phyloP scores from a whole-genome alignment of 2,888 invertebrate genomes.

The Cosmia trapezina region DNA sequence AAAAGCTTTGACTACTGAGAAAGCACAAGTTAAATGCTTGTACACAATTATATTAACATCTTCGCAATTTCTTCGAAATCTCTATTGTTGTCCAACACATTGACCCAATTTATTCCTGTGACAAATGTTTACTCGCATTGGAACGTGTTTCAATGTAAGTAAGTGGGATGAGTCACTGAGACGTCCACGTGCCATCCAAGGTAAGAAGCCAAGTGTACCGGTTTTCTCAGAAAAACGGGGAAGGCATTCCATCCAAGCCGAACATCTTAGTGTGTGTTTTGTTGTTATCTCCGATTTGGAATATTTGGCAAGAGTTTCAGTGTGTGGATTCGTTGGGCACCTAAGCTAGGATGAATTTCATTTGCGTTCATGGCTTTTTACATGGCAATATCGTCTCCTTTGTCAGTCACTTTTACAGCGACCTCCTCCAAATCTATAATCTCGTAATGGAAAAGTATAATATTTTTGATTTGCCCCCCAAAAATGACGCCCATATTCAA shows the following conservation, averaged over 20 bases:
- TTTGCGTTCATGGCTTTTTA: background rate
- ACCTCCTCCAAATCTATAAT: background rate
- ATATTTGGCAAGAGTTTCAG: constrained; percentile 16
- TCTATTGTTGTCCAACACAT: constrained; percentile 34
- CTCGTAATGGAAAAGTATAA: background rate
- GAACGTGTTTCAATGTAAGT: constrained; percentile 49
- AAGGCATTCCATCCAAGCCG: constrained; percentile 70
- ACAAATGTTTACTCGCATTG: constrained; percentile 38
- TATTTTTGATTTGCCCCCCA: background rate
- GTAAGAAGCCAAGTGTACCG: constrained; percentile 75
- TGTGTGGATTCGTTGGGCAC: constrained; percentile 7
- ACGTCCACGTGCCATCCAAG: constrained; percentile 58
- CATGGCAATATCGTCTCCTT: background rate
- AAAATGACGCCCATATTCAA: too few species aligned
- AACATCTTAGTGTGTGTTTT: constrained; percentile 72
- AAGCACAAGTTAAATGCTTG: constrained; percentile 22
- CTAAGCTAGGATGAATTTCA: background rate
- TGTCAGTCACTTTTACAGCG: background rate
- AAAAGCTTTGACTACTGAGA: constrained; percentile 19
- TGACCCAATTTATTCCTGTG: constrained; percentile 48
- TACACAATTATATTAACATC: constrained; percentile 39
- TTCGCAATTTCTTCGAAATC: constrained; percentile 35
- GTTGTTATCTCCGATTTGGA: constrained; percentile 59
- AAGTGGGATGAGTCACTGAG: constrained; percentile 44
- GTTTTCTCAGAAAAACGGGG: constrained; percentile 74